phyloP scores from a whole-genome alignment of 2,888 invertebrate genomes.

The Cotesia congregata region DNA sequence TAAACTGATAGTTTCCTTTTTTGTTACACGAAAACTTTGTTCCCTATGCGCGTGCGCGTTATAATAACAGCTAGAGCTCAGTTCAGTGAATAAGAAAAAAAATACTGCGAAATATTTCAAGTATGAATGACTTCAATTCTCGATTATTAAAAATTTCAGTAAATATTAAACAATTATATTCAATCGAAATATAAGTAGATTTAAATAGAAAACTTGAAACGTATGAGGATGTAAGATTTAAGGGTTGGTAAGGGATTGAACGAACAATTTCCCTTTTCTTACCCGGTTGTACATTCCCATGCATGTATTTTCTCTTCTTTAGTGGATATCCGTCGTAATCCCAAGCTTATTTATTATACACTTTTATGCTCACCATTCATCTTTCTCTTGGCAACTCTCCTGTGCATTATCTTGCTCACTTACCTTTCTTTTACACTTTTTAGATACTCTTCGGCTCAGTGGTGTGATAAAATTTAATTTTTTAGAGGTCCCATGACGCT shows the following conservation, averaged over 20 bases:
- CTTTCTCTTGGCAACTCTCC: constrained; percentile 6
- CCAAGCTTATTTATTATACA: constrained; percentile 44
- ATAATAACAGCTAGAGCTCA: no score
- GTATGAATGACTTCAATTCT: no score
- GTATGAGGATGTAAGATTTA: not conserved
- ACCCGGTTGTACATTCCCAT: not conserved
- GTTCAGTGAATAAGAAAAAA: no score
- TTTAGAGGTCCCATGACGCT: constrained; percentile 41
- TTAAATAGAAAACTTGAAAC: no score
- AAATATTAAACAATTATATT: no score
- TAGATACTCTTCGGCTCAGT: constrained; percentile 30
- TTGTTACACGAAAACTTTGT: no score
- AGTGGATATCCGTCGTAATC: constrained; percentile 21
- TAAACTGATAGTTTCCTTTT: no score
- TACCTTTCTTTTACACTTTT: not conserved
- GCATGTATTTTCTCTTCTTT: constrained; percentile 10
- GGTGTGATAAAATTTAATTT: constrained; percentile 51
- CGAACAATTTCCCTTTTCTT: constrained; percentile 1
- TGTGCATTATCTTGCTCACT: constrained; percentile 1
- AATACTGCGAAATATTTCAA: no score
- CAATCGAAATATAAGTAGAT: no score
- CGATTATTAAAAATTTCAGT: no score
- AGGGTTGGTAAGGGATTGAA: not conserved
- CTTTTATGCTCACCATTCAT: constrained; percentile 26
- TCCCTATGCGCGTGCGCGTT: no score